These are phyloP conservation scores for Zaprionus ghesquierei DNA, from an alignment of 1,140 invertebrate species.

Conservation along the genomic window DNA sequence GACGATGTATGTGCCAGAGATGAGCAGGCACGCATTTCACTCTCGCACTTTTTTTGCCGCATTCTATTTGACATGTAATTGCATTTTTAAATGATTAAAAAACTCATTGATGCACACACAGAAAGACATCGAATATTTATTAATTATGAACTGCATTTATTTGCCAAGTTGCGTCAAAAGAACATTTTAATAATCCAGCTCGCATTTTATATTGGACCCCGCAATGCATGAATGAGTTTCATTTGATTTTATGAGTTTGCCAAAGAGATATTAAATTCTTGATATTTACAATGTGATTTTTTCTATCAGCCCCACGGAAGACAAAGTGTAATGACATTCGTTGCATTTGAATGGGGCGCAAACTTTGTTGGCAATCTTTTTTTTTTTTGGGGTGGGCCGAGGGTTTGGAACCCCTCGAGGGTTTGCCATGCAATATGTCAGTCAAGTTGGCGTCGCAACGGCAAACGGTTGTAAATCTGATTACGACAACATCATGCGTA, in stretches of 20 bases:
- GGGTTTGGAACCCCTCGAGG: not conserved
- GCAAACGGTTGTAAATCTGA: conserved; percentile 19
- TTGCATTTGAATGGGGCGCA: not conserved
- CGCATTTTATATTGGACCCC: not conserved
- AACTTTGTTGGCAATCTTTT: not conserved
- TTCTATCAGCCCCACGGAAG: not conserved
- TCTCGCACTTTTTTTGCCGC: not conserved
- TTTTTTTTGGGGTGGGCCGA: not conserved
- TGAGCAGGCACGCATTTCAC: not conserved
- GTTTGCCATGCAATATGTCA: conserved; percentile 1
- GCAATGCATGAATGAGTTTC: not conserved
- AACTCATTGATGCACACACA: not conserved
- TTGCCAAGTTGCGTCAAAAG: not conserved
- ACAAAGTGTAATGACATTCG: not conserved
- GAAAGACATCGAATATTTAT: not conserved
- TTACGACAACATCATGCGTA: conserved; percentile 22
- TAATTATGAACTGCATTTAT: not conserved
- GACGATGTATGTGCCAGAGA: not conserved
- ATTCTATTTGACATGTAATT: not conserved
- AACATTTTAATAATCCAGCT: not conserved
- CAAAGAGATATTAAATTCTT: not conserved
- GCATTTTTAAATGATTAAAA: not conserved
- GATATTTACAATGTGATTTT: not conserved
- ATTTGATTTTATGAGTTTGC: not conserved
- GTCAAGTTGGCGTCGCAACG: conserved; percentile 2